phyloP scores from a whole-genome alignment of 1,140 invertebrate species.

The Saccostrea cuccullata region DNA sequence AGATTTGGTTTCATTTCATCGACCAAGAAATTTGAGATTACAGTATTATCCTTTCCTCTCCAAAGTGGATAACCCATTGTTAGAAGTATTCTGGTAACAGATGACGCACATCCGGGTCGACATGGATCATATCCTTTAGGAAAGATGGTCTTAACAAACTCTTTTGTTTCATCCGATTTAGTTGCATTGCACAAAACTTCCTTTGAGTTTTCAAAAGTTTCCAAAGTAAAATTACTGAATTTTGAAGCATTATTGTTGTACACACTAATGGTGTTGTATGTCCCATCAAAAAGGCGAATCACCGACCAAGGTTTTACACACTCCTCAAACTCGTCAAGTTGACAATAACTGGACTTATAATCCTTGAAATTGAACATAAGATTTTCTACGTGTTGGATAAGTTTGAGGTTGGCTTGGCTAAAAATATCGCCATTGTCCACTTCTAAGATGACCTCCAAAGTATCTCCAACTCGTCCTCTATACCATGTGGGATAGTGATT shows the following conservation, averaged over 20 bases:
- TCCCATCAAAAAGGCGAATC: slow-evolving; percentile 63
- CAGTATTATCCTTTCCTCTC: background rate
- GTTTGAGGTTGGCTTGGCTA: slow-evolving; percentile 38
- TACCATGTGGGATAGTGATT: slow-evolving; percentile 40
- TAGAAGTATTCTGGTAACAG: slow-evolving; percentile 49
- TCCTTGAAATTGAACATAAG: slow-evolving; percentile 42
- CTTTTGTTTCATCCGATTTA: slow-evolving; percentile 45
- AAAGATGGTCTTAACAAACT: slow-evolving; percentile 42
- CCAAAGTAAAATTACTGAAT: background rate
- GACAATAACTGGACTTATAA: slow-evolving; percentile 46
- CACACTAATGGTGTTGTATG: slow-evolving; percentile 27
- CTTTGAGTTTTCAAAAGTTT: slow-evolving; percentile 47
- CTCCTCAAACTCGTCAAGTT: background rate
- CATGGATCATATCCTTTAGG: slow-evolving; percentile 47
- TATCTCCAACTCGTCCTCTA: slow-evolving; percentile 42
- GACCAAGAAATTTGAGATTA: background rate
- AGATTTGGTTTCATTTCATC: slow-evolving; percentile 45
- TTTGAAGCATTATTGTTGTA: slow-evolving; percentile 45
- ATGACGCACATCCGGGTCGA: background rate
- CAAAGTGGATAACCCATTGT: slow-evolving; percentile 51
- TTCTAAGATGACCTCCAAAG: slow-evolving; percentile 49
- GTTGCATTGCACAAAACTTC: slow-evolving; percentile 55
- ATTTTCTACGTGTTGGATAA: slow-evolving; percentile 54
- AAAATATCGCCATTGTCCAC: slow-evolving; percentile 52
- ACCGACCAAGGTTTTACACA: slow-evolving; percentile 56